Base-by-base conservation (phyloP, 1,140 invertebrate genomes). In the Rhyzopertha dominica region DNA sequence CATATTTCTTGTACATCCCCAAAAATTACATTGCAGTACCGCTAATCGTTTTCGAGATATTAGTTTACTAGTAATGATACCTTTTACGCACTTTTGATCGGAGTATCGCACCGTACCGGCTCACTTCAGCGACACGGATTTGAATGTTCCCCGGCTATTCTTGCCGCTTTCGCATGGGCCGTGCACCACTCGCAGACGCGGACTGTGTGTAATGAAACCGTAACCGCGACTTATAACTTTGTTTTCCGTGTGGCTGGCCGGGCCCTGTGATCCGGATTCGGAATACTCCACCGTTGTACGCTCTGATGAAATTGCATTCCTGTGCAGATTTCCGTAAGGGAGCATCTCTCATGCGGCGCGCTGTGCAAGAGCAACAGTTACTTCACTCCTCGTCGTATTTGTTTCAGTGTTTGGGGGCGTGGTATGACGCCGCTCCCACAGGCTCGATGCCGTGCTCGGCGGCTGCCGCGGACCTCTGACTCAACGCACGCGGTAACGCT, bases 221-320 rank as follows among this genome's bases (percentile, higher is more conserved):
- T 60, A 63, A 65, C 59, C 61, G 50, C 62, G 61, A 65, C 59
- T 64, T 62, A 66, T 66, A 66, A 66, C 62, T 66, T 65, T 61
- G 62, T 66, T 66, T 66, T 66, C 64, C 62, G 53, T 64, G 58
- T 62, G 64, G 62, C 54, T 61, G 64, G 62, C 54, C 62, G 64
- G 53, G 43, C 56, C 59, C 49, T 63, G 61, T 65, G 63, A 65
- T 65, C 59, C 54, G 54, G 57, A 60, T 55, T 62, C 46, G 60
- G 56, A 62, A 59, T 53, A 57, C 51, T 53, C 55, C 57, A 46
- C 54, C 51, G 55, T 49, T 60, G 51, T 60, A 52, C 57, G 61
- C 61, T 60, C 63, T 63, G 61, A 62, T 65, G 62, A 67, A 62
- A 64, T 66, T 65, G 58, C 60, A 64, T 67, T 66, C 61, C 56